A percentile compares a stretch with the other conserved stretches of the same genome.
phyloP scores from a whole-genome alignment of 2,113 vertebrate genomes.

The Aphyosemion australe region DNA sequence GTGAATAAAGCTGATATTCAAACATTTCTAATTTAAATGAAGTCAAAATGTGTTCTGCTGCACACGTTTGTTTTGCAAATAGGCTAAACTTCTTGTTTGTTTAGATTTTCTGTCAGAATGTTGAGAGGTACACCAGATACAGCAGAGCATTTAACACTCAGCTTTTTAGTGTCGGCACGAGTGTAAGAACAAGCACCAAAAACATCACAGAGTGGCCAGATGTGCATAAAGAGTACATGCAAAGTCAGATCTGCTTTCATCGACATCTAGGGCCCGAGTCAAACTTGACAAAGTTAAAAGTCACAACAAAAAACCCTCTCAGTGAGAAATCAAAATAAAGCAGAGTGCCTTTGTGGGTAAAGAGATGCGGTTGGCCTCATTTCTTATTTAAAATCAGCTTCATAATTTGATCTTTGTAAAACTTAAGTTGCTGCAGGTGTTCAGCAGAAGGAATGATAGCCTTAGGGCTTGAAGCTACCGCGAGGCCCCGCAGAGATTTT shows the following conservation, averaged over 20 bases:
- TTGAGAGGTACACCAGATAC: not conserved
- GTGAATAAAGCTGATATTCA: too few species aligned
- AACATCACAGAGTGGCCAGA: not conserved
- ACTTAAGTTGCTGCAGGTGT: conserved; percentile 82
- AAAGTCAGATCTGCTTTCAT: conserved; percentile 4
- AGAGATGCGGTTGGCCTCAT: conserved; percentile 62
- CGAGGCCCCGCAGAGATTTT: conserved; percentile 77
- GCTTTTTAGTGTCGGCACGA: conserved; percentile 3
- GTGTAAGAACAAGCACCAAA: not conserved
- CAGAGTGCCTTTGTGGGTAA: conserved; percentile 44
- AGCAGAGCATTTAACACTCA: conserved; percentile 1
- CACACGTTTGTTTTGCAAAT: too few species aligned
- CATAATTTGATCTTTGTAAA: conserved; percentile 82
- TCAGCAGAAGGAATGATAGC: conserved; percentile 77
- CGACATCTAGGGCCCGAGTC: conserved; percentile 7
- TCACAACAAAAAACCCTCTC: conserved; percentile 17
- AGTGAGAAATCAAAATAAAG: conserved; percentile 53
- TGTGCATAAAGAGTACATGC: not conserved
- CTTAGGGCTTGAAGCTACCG: conserved; percentile 75
- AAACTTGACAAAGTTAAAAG: conserved; percentile 27
- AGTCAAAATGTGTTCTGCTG: too few species aligned
- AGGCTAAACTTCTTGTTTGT: too few species aligned
- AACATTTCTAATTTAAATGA: too few species aligned
- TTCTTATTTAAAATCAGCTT: conserved; percentile 79
- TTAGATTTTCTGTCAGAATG: too few species aligned